Evolutionary conservation across 2,888 invertebrate genomes (phyloP), one percentile per base, ranked within the genome.

Genomic region (Notodonta ziczac): DNA sequence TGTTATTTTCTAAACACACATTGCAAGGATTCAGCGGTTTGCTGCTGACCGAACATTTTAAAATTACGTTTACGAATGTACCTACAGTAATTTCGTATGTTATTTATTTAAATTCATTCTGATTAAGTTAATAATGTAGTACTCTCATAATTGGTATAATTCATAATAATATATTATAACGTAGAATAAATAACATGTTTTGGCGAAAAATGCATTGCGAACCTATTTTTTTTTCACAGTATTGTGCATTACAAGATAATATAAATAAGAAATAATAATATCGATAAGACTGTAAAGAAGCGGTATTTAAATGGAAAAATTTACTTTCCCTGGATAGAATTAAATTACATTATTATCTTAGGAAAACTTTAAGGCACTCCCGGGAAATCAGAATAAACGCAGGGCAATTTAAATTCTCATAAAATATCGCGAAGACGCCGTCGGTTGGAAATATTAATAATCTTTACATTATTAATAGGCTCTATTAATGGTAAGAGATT

Each of bases 1-100:
- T 63, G 69, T 81, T 82, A 81, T 81, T 81, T 76, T 75, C 77
- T 67, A 63, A 65, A 63, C 69, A 74, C 76, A 67, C 72, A 66
- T 63, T 63, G 64, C 35, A n/a, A 61, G 56, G 54, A 46, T n/a
- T 50, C 57, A 50, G 39, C 57, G 24, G 63, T 59, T 63, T 55
- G 42, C 57, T 57, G 54, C 68, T 73, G 76, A 70, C 75, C 76
- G 78, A 81, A 78, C 73, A 76, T 71, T 78, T 75, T 78, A 72
- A 70, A 77, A 72, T 64, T 46, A 10, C 46, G 46, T 46, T 46
- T 42, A 12, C 9, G 42, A 42, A 42, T 42, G 10, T 10, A 24
- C 24, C 24, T 24, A 24, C 24, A 24, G 24, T 24, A 24, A 24
- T 24, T 2, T 24, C 24, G 24, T 24, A 2, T 24, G 24, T 24